Evolutionary conservation across 2,797 vertebrate genomes (phyloP).

Genomic region (Siniperca scherzeri): DNA sequence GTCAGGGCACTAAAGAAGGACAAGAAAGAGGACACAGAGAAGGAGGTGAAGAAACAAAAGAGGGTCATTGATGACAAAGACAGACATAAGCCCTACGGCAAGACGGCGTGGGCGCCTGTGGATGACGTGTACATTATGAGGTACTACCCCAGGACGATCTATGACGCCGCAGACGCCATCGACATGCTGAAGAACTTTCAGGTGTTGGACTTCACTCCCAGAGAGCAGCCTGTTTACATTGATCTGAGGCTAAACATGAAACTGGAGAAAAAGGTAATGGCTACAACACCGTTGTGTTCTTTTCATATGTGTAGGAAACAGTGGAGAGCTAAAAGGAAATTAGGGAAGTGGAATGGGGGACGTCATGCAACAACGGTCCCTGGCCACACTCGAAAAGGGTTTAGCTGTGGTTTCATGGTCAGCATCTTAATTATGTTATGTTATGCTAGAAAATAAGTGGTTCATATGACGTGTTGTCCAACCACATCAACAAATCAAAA

Average conservation of each 20-base stretch:
- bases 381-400: too few relatives aligned
- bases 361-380: too few relatives aligned
- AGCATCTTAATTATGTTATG: too few relatives aligned
- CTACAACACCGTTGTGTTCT: neutral
- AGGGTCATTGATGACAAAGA: conserved; percentile 77
- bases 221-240: conserved; percentile 86
- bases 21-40: conserved; percentile 61
- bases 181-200: conserved; percentile 91
- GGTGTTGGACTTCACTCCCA: conserved; percentile 89
- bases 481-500: too few relatives aligned
- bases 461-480: too few relatives aligned
- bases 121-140: conserved; percentile 92
- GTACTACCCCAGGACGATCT: conserved; percentile 83
- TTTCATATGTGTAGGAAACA: neutral
- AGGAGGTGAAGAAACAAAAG: conserved; percentile 68
- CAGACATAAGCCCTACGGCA: conserved; percentile 79
- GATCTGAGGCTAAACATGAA: conserved; percentile 92
- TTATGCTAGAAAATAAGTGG: too few relatives aligned
- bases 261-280: conserved; percentile 92
- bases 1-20: conserved; percentile 79
- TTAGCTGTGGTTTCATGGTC: too few relatives aligned
- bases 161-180: conserved; percentile 82
- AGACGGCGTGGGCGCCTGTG: conserved; percentile 84
- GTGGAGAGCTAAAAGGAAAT: neutral
- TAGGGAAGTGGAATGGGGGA: neutral